phyloP scores from a whole-genome alignment of 2,113 vertebrate genomes.

The Myotis davidii region DNA sequence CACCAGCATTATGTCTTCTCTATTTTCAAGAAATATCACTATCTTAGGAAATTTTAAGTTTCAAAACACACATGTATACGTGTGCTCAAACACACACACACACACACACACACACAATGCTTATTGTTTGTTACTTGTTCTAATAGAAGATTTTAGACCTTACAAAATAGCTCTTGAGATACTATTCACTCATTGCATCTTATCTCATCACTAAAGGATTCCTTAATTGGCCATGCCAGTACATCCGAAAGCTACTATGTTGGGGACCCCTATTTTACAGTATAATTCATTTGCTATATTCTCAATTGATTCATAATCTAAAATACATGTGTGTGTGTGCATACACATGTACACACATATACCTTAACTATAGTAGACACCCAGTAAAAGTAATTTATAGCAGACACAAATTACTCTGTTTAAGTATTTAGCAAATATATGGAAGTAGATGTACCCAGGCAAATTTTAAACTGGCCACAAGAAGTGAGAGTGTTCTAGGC shows the following conservation, averaged over 20 bases:
- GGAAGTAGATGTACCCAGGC: background rate
- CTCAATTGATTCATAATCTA: background rate
- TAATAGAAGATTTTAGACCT: background rate
- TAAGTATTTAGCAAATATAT: background rate
- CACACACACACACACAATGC: background rate
- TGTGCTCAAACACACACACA: no score
- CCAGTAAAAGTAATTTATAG: background rate
- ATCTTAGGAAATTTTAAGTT: background rate
- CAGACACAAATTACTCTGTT: background rate
- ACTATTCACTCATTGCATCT: background rate
- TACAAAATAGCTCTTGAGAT: background rate
- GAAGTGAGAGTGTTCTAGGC: background rate
- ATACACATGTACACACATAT: no score
- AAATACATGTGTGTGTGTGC: background rate
- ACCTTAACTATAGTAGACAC: no score
- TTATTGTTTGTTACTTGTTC: background rate
- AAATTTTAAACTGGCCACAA: background rate
- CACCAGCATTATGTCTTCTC: background rate
- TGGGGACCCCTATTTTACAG: background rate
- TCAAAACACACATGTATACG: background rate
- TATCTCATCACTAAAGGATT: background rate
- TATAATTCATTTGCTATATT: background rate
- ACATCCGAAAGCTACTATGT: background rate
- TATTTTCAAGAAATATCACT: background rate
- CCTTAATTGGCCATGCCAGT: background rate